Conservation (phyloP, 1,140 invertebrate genomes). For the Charaxes varanes region DNA sequence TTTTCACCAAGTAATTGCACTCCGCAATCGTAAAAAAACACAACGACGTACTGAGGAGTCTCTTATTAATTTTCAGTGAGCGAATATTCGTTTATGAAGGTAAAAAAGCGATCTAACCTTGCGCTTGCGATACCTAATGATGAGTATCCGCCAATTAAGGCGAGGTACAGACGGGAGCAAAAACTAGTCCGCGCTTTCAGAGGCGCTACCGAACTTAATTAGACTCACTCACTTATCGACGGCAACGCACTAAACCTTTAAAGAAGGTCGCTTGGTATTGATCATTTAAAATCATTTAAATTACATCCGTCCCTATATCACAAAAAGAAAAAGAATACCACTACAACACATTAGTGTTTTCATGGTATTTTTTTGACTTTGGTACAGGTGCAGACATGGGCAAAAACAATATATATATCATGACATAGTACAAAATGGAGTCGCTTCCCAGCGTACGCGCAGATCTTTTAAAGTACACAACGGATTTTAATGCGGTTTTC, state of each 20-base stretch:
- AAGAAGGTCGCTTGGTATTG: constrained; percentile 43
- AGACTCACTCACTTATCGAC: constrained; percentile 50
- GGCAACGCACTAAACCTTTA: constrained; percentile 42
- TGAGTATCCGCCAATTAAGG: constrained; percentile 61
- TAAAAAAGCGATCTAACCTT: constrained; percentile 22
- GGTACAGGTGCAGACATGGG: no score
- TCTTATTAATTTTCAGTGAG: constrained; percentile 5
- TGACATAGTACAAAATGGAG: no score
- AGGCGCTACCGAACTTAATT: constrained; percentile 68
- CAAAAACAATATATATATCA: no score
- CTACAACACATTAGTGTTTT: no score
- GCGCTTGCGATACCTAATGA: constrained; percentile 37
- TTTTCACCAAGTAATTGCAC: no score
- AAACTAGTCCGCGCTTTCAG: constrained; percentile 49
- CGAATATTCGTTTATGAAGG: constrained; percentile 1
- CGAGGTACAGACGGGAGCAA: constrained; percentile 34
- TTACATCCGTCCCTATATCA: no score
- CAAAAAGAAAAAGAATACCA: no score
- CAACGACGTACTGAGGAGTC: background rate
- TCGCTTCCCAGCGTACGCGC: no score
- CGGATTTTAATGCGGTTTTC: no score
- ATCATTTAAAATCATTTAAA: no score
- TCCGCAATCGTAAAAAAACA: background rate
- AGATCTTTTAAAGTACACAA: no score
- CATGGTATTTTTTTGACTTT: no score